Evolutionary conservation across 64 coral and sea anemone species (phyloP), one percentile per base, ranked within the genome.

Genomic region (Dendrophyllia cribrosa): DNA sequence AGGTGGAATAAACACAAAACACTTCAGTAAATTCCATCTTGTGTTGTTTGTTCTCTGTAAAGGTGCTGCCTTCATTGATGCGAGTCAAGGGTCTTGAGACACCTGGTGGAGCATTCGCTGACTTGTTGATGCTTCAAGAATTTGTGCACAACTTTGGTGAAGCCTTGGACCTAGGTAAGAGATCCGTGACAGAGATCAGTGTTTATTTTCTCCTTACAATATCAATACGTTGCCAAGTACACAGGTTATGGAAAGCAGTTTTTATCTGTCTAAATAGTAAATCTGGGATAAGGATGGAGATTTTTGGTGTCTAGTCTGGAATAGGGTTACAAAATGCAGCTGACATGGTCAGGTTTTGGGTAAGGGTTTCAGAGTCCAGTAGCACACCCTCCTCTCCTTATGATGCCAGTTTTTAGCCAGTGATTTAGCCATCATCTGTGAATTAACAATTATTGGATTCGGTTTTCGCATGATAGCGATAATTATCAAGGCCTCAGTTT

Each of bases 131-230:
- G 97, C 94, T 96, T 13, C 91, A 96, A 67, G 97, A 98, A 58
- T 98, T 98, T 91, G 94, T 98, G 7, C 79, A 93, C 76, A 98
- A 98, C 72, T 98, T 98, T 96, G 88, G 97, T 51, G 91, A 90
- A 88, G 97, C 97, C 12, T 76, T 98, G 25, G 97, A 96, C 7
- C 83, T 98, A 21, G 97, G 97, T 96, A 79, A 88, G 89, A 17
- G 22, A 8, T 7, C 34, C 7, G 23, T 17, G 16, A 49, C 21
- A 13, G 9, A 6, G 14, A 12, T 74, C 17, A 12, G 8, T 19
- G 20, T 45, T 34, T 46, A 66, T 14, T 49, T 21, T 55, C 14
- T 58, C 45, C 34, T 47, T 26, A 65, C 6, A n/a, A 20, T 15
- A 12, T 6, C 43, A 49, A 56, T 56, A 9, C 53, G 6, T 56